Conservation (phyloP, 1,140 invertebrate species). For the Dryas iulia region DNA sequence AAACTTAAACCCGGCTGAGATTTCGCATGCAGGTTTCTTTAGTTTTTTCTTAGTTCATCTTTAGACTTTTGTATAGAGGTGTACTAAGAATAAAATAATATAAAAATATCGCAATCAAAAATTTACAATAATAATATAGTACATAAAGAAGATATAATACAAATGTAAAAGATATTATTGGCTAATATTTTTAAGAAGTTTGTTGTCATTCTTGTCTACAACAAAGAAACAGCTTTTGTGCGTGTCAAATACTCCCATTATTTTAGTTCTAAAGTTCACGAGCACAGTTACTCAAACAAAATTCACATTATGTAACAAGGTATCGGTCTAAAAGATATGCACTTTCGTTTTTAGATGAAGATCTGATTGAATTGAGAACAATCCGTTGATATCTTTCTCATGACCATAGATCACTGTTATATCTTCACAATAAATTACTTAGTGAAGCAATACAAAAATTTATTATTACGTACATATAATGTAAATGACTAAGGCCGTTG, state of each 20-base stretch:
- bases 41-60: too few species aligned
- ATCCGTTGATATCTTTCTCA: slow-evolving; percentile 38
- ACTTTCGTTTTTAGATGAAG: slow-evolving; percentile 25
- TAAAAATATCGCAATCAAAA: too few species aligned
- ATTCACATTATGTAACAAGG: slow-evolving; percentile 15
- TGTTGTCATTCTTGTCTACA: not conserved
- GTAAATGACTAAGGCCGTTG: too few species aligned
- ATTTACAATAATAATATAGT: too few species aligned
- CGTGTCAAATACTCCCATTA: slow-evolving; percentile 16
- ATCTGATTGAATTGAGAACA: slow-evolving; percentile 21
- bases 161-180: not conserved
- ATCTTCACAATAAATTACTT: not conserved
- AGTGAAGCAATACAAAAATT: not conserved
- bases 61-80: too few species aligned
- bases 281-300: slow-evolving; percentile 16
- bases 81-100: too few species aligned
- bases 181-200: not conserved
- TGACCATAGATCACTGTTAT: slow-evolving; percentile 23
- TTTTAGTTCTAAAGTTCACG: slow-evolving; percentile 18
- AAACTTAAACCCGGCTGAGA: too few species aligned
- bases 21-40: too few species aligned
- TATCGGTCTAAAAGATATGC: not conserved
- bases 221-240: not conserved
- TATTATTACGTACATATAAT: not conserved
- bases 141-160: not conserved